Conservation (phyloP, 1,140 invertebrate genomes). For the Eurytemora carolleeae region DNA sequence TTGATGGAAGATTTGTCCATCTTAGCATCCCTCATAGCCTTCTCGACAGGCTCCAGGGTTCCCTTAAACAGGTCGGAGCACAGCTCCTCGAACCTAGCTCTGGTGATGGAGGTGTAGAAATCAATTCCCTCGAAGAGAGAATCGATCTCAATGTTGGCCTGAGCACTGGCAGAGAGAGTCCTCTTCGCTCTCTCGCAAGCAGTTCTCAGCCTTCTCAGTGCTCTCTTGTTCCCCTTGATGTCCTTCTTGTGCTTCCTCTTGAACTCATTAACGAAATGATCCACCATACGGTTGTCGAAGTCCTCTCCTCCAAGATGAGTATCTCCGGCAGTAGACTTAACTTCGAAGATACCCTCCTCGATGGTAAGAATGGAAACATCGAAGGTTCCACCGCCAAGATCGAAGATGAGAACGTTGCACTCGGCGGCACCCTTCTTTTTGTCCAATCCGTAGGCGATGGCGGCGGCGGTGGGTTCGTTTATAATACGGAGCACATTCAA, state of each 20-base stretch:
- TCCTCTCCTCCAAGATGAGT: too few relatives aligned
- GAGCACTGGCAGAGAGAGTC: constrained; percentile 77
- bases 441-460: constrained; percentile 31
- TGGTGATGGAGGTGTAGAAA: constrained; percentile 86
- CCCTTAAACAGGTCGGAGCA: too few relatives aligned
- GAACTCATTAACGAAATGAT: constrained; percentile 88
- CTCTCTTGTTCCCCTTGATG: constrained; percentile 64
- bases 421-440: constrained; percentile 27
- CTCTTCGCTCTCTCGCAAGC: too few relatives aligned
- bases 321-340: constrained; percentile 94
- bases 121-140: constrained; percentile 86
- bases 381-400: too few relatives aligned
- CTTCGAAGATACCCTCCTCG: constrained; percentile 42
- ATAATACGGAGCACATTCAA: constrained; percentile 42
- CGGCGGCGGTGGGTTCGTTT: constrained; percentile 30
- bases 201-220: constrained; percentile 70
- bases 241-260: constrained; percentile 94
- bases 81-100: too few relatives aligned
- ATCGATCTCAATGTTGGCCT: constrained; percentile 83
- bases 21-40: constrained; percentile 31
- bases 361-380: constrained; percentile 32
- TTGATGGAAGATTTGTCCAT: constrained; percentile 26
- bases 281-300: constrained; percentile 87
- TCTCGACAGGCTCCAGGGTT: too few relatives aligned
- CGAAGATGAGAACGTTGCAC: constrained; percentile 32